These are phyloP conservation scores for Nyleta sp. DNA, from an alignment of 2,888 invertebrate species.

Conservation along the genomic window DNA sequence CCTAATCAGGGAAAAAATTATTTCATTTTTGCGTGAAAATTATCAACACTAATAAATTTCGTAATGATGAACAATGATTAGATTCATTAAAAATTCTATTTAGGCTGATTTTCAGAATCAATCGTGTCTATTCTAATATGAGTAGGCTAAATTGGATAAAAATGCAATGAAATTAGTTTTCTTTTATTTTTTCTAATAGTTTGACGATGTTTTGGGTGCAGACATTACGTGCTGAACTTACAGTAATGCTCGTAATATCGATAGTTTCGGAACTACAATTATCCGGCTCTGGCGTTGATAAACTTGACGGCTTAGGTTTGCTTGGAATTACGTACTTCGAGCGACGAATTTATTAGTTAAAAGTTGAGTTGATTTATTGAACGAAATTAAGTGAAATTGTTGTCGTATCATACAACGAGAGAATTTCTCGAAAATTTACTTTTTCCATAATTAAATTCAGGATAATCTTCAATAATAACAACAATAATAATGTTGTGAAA, in stretches of 20 bases:
- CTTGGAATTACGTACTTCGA: slow-evolving; percentile 25
- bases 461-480: no score
- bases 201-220: background rate
- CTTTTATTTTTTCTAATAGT: background rate
- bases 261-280: slow-evolving; percentile 40
- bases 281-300: slow-evolving; percentile 39
- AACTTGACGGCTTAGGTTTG: slow-evolving; percentile 33
- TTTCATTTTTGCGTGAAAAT: no score
- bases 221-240: slow-evolving; percentile 15
- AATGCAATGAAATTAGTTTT: background rate
- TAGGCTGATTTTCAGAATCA: no score
- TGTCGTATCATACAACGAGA: background rate
- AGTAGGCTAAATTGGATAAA: no score
- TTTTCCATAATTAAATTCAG: no score
- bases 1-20: no score
- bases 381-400: slow-evolving; percentile 13
- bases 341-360: slow-evolving; percentile 26
- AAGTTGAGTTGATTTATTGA: slow-evolving; percentile 14
- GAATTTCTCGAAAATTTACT: no score
- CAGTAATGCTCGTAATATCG: slow-evolving; percentile 30
- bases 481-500: no score
- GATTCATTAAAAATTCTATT: no score
- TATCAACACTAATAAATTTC: no score
- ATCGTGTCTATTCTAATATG: no score
- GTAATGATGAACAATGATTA: no score